Evolutionary conservation across 2,888 invertebrate genomes (phyloP).

Genomic region (Therioaphis trifolii): DNA sequence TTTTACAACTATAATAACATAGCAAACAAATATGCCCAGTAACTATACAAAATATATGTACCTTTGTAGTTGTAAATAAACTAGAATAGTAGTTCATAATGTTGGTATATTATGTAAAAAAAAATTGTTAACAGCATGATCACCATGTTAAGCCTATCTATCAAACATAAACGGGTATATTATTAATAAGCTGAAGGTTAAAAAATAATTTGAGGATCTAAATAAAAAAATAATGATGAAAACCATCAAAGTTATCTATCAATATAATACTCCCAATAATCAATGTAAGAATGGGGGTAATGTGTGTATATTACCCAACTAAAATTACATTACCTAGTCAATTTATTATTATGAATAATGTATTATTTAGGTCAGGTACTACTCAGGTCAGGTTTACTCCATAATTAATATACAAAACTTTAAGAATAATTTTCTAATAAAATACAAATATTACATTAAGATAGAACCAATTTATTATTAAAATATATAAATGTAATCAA

Average conservation of each 20-base stretch:
- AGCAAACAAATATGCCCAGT: background rate
- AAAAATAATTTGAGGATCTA: constrained; percentile 18
- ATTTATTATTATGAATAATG: background rate
- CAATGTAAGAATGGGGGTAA: too few relatives aligned
- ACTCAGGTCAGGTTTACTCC: too few relatives aligned
- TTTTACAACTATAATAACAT: background rate
- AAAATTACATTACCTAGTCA: background rate
- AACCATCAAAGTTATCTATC: constrained; percentile 32
- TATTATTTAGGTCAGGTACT: background rate
- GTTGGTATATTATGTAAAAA: background rate
- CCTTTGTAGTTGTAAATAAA: background rate
- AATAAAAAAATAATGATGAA: background rate
- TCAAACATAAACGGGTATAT: background rate
- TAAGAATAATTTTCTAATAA: too few relatives aligned
- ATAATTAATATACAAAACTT: too few relatives aligned
- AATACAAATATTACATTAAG: too few relatives aligned
- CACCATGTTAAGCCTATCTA: background rate
- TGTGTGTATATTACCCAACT: too few relatives aligned
- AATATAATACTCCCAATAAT: background rate
- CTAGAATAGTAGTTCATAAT: background rate
- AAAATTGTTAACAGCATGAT: constrained; percentile 25
- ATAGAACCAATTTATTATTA: too few relatives aligned
- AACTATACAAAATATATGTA: constrained; percentile 12
- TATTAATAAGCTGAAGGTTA: constrained; percentile 33
- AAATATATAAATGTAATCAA: too few relatives aligned